Conservation (phyloP, 1,140 invertebrate species). For the Euura lappo region DNA sequence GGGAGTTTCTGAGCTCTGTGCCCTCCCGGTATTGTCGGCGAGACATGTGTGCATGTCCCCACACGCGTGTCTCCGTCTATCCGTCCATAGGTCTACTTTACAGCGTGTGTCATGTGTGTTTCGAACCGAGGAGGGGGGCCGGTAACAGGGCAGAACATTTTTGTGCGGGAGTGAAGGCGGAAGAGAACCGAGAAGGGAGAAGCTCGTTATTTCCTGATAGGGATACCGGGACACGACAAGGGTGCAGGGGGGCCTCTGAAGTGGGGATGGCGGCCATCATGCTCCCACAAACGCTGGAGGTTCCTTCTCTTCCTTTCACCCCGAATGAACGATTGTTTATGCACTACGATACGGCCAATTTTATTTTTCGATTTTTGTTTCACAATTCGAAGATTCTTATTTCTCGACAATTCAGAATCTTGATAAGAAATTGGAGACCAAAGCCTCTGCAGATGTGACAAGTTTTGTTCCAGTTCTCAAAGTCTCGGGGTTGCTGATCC, state of each 20-base stretch:
- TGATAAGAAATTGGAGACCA: too few species aligned
- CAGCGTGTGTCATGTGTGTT: neutral
- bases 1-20: neutral
- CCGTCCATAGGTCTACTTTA: neutral
- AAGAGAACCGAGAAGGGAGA: constrained; percentile 32
- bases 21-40: neutral
- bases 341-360: neutral
- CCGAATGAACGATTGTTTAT: neutral
- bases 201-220: constrained; percentile 49
- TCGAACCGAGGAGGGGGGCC: neutral
- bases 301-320: constrained; percentile 25
- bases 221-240: constrained; percentile 32
- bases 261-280: constrained; percentile 46
- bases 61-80: neutral
- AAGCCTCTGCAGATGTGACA: too few species aligned
- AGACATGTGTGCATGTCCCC: neutral
- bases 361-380: neutral
- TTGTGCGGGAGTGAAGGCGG: constrained; percentile 25
- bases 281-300: constrained; percentile 22
- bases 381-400: neutral
- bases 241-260: neutral
- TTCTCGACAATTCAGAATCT: neutral
- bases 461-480: too few species aligned
- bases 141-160: neutral
- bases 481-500: too few species aligned